Evolutionary conservation across 2,797 vertebrate genomes (phyloP), one percentile per base, ranked within the genome.

Genomic region (Chrysocyon brachyurus): DNA sequence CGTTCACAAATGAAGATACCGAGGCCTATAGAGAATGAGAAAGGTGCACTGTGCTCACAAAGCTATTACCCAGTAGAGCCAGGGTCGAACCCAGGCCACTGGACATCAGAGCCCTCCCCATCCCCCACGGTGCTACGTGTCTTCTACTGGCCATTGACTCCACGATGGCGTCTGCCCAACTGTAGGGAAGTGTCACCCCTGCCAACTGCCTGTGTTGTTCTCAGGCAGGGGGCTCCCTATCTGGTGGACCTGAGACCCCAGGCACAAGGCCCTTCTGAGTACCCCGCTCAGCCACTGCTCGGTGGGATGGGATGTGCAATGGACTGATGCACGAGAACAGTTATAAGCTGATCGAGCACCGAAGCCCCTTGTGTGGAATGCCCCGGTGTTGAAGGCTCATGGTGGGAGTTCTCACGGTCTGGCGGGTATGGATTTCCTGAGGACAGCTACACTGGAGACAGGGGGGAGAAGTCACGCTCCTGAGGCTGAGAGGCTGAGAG

Each of bases 161-260:
- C 21, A 19, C 16, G 24, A 33, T 5, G 6, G 6, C 17, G 0
- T 56, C 57, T 82, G 10, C 40, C n/a, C 22, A 66, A 11, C 10
- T 16, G 28, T 3, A 0, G 0, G 1, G n/a, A 56, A 54, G 5
- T 6, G 49, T 16, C 12, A 1, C 5, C 1, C 63, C 22, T 73
- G 19, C 36, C 10, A 22, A 5, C 22, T 36, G 22, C 12, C 2
- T 12, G 19, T 14, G 52, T 22, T 28, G 4, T 9, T 81, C 26
- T 68, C 84, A 28, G 19, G 12, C 40, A 46, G 52, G 40, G 2
- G 5, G 2, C 49, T 77, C 24, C 40, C 11, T 1, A 0, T 19
- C 56, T 21, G 5, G 8, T 1, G 15, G 33, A 49, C 9, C 5
- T 0, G 2, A 16, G 17, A 31, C 19, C 28, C 33, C 19, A 56